phyloP scores from a whole-genome alignment of 1,140 invertebrate genomes.

The Platyura marginata region DNA sequence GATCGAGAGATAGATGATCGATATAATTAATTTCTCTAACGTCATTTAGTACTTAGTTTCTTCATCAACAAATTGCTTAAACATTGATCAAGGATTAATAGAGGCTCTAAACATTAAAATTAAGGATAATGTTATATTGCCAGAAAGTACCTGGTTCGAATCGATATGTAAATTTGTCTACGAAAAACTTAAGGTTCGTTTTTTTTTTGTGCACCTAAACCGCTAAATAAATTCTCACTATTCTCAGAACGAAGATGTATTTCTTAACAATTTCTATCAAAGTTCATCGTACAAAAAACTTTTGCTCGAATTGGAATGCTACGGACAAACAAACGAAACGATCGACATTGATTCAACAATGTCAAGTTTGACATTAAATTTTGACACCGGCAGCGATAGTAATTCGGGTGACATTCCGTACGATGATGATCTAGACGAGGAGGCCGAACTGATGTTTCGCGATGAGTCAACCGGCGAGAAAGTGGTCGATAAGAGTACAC shows the following conservation, averaged over 20 bases:
- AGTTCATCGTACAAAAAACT: constrained; percentile 4
- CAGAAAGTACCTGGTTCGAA: constrained; percentile 4
- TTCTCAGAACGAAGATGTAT: constrained; percentile 4
- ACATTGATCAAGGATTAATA: constrained; percentile 4
- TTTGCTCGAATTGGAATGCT: constrained; percentile 1
- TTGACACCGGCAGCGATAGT: constrained; percentile 2
- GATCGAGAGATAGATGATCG: no score
- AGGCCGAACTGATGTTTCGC: neutral
- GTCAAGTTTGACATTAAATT: neutral
- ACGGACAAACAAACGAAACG: neutral
- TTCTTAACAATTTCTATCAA: constrained; percentile 4
- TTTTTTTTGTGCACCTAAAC: no score
- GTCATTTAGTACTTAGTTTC: neutral
- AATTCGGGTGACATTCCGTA: constrained; percentile 4
- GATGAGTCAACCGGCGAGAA: neutral
- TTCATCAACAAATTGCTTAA: neutral
- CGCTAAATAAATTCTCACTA: no score
- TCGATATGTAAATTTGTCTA: constrained; percentile 6
- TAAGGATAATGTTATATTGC: neutral
- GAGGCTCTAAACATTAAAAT: constrained; percentile 4
- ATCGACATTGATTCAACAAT: neutral
- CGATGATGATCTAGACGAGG: constrained; percentile 3
- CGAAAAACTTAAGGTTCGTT: constrained; percentile 4
- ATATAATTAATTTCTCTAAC: no score
- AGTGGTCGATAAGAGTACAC: neutral